phyloP scores from a whole-genome alignment of 2,797 vertebrate species.

The Enteromius anoplus region DNA sequence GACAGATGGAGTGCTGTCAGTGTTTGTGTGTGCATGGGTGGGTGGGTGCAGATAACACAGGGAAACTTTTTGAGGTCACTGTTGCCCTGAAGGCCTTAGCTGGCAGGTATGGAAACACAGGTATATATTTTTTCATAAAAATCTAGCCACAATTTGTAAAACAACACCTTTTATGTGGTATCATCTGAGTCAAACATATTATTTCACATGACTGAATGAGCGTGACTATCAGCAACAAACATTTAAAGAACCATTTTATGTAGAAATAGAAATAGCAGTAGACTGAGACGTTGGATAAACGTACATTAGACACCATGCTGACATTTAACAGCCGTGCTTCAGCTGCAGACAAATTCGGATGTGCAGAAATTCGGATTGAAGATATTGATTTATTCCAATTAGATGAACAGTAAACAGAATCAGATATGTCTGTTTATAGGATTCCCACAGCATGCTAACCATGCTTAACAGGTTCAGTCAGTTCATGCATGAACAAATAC shows the following conservation, averaged over 20 bases:
- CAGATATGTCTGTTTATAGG: slow-evolving; percentile 64
- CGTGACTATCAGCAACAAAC: background rate
- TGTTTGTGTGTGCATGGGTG: slow-evolving; percentile 37
- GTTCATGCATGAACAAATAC: slow-evolving; percentile 17
- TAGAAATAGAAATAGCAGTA: slow-evolving; percentile 1
- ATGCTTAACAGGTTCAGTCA: slow-evolving; percentile 57
- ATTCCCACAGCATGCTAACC: slow-evolving; percentile 55
- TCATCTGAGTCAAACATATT: background rate
- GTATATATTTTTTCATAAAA: too few relatives aligned
- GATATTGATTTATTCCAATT: slow-evolving; percentile 67
- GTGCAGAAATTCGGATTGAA: slow-evolving; percentile 46
- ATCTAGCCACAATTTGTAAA: background rate
- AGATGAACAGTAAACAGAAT: slow-evolving; percentile 64
- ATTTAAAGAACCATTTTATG: background rate
- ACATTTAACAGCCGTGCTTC: slow-evolving; percentile 36
- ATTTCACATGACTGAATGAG: background rate
- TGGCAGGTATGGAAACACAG: slow-evolving; percentile 19
- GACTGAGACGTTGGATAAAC: background rate
- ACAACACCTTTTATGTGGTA: background rate
- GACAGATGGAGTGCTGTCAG: slow-evolving; percentile 59
- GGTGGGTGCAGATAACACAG: slow-evolving; percentile 28
- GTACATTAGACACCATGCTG: background rate
- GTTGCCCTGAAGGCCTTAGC: slow-evolving; percentile 25
- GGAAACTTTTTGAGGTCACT: slow-evolving; percentile 46
- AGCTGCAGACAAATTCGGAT: slow-evolving; percentile 56